Evolutionary conservation across 2,797 vertebrate genomes (phyloP), one percentile per base, ranked within the genome.

Genomic region (Moxostoma hubbsi): DNA sequence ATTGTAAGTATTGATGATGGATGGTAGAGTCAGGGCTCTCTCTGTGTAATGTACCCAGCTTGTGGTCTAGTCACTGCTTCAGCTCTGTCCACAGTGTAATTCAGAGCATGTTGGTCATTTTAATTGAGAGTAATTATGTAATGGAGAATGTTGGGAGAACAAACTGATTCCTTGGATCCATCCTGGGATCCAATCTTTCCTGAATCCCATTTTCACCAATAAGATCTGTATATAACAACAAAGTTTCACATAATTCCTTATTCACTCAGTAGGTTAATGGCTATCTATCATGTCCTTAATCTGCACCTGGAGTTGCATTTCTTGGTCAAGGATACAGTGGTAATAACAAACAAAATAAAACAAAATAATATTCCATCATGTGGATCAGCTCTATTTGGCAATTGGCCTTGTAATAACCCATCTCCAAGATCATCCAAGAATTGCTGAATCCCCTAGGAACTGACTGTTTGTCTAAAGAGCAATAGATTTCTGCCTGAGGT

Each of bases 41-140:
- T n/a, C 70, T 18, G 59, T 80, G 83, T 65, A 74, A 74, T 74
- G 69, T 69, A 65, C 68, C 57, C 70, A 45, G 16, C 12, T 51
- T 73, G 68, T 73, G 77, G 76, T 68, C 59, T 73, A 15, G 36
- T 64, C 58, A n/a, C 36, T 24, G 11, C 50, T 59, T 6, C 45
- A 58, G 74, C 45, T 59, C 45, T 43, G 13, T 68, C 64, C 9
- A 5, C 45, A 50, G 62, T 36, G 46, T 43, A 16, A 59, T n/a
- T 24, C 50, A 76, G 43, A 67, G 54, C 45, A 43, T 68, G 45
- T 45, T 5, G 12, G 43, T 46, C 8, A 45, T 66, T 67, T 66
- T 54, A 57, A 57, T 47, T 65, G 36, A 57, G 51, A 57, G 15
- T 75, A 76, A 50, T 67, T 24, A n/a, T 5, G 63, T 4, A 49